Percentiles rank a stretch among this genome's conserved stretches.
phyloP scores from a whole-genome alignment of 2,888 invertebrate genomes.

The Chrysopilus asiliformis region DNA sequence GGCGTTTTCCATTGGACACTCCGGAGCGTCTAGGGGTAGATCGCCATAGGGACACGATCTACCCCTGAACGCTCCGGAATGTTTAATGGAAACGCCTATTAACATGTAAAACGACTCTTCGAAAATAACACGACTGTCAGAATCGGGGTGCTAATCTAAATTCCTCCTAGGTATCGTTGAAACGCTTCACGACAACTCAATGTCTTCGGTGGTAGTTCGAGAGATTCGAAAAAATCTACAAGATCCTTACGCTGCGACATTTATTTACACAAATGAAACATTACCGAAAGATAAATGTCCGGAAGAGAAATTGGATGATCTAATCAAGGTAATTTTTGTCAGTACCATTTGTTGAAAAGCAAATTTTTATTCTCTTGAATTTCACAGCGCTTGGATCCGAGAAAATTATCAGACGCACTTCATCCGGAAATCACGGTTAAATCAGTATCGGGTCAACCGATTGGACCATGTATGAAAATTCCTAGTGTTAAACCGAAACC shows the following conservation, averaged over 20 bases:
- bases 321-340: constrained; percentile 57
- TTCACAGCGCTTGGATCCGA: constrained; percentile 37
- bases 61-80: no score
- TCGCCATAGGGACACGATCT: no score
- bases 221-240: constrained; percentile 30
- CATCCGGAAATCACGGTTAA: constrained; percentile 51
- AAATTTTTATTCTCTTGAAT: constrained; percentile 13
- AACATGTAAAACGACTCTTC: no score
- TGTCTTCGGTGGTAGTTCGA: constrained; percentile 28
- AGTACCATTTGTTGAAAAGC: constrained; percentile 9
- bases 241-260: constrained; percentile 41
- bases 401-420: constrained; percentile 46
- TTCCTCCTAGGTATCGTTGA: constrained; percentile 27
- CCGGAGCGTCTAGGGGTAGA: no score
- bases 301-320: constrained; percentile 52
- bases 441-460: constrained; percentile 50
- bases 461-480: constrained; percentile 51
- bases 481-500: constrained; percentile 38
- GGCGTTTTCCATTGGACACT: no score
- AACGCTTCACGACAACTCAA: constrained; percentile 34
- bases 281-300: constrained; percentile 68
- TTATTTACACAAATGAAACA: constrained; percentile 70
- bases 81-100: no score
- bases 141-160: constrained; percentile 28
- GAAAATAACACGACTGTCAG: no score